phyloP scores from a whole-genome alignment of 2,113 vertebrate species.

The Dipodomys ordii region DNA sequence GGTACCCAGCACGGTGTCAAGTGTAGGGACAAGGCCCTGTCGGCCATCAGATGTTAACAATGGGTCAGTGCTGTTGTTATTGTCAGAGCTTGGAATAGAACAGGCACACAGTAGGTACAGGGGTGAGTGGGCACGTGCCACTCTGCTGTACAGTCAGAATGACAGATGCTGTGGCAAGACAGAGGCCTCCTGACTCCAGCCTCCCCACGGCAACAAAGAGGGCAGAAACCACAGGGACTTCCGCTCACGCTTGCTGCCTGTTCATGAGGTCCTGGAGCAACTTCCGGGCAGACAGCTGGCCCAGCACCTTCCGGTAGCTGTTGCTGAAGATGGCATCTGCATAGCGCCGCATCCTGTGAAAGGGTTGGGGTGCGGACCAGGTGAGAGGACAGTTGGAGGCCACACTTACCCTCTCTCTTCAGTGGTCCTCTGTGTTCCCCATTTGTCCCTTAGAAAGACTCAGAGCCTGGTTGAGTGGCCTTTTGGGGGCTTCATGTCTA shows the following conservation, averaged over 20 bases:
- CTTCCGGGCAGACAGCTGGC: conserved; percentile 94
- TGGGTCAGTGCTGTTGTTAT: background rate
- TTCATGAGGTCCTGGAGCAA: conserved; percentile 95
- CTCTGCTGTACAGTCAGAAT: background rate
- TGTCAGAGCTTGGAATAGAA: background rate
- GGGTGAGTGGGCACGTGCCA: background rate
- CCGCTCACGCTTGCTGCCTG: conserved; percentile 91
- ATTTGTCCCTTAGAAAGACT: conserved; percentile 47
- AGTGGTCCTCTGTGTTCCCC: conserved; percentile 63
- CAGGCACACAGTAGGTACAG: background rate
- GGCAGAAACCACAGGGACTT: accelerated
- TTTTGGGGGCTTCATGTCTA: conserved; percentile 74
- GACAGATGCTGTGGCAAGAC: background rate
- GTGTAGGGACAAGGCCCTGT: background rate
- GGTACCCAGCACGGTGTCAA: background rate
- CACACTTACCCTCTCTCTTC: conserved; percentile 84
- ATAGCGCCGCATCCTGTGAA: conserved; percentile 90
- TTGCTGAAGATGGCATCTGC: conserved; percentile 97
- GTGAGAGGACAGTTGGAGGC: background rate
- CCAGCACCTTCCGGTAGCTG: conserved; percentile 95
- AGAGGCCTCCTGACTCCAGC: background rate
- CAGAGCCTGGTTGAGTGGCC: conserved; percentile 46
- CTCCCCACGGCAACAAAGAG: background rate
- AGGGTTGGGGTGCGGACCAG: background rate
- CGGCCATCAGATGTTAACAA: background rate